phyloP scores from a whole-genome alignment of 1,140 invertebrate genomes.

The Caenorhabditis inopinata region DNA sequence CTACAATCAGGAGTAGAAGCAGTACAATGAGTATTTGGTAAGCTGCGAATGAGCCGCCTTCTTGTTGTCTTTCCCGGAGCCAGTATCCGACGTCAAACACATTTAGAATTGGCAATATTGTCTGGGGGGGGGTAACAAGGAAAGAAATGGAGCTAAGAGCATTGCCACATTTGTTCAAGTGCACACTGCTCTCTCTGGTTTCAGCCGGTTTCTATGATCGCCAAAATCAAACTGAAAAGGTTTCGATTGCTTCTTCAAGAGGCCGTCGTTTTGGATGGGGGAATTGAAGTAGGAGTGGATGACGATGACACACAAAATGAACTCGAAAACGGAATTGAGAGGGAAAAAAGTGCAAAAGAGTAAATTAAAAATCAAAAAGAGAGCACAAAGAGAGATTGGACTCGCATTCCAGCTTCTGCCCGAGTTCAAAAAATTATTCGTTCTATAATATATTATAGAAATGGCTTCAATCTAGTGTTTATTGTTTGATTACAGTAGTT shows the following conservation, averaged over 20 bases:
- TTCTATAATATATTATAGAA: too few species aligned
- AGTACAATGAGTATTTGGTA: not conserved
- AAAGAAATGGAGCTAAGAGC: not conserved
- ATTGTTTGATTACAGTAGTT: too few species aligned
- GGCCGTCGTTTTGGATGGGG: not conserved
- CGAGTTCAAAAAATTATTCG: too few species aligned
- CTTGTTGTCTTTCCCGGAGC: conserved; percentile 2
- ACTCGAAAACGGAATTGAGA: not conserved
- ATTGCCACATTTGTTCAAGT: conserved; percentile 31
- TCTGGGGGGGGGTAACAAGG: not conserved
- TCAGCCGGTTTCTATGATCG: not conserved
- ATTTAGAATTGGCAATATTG: conserved; percentile 29
- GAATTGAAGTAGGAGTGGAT: not conserved
- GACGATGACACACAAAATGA: not conserved
- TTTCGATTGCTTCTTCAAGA: conserved; percentile 19
- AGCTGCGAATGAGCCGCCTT: not conserved
- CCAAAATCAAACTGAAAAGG: conserved; percentile 27
- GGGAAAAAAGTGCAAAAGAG: too few species aligned
- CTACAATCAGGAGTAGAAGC: not conserved
- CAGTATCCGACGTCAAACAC: conserved; percentile 29
- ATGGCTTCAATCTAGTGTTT: too few species aligned
- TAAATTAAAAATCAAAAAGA: not conserved
- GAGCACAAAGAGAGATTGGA: conserved; percentile 12
- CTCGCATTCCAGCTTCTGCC: too few species aligned
- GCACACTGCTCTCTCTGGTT: not conserved